Conservation (phyloP, 1,140 invertebrate species). For the Scaptodrosophila lebanonensis region DNA sequence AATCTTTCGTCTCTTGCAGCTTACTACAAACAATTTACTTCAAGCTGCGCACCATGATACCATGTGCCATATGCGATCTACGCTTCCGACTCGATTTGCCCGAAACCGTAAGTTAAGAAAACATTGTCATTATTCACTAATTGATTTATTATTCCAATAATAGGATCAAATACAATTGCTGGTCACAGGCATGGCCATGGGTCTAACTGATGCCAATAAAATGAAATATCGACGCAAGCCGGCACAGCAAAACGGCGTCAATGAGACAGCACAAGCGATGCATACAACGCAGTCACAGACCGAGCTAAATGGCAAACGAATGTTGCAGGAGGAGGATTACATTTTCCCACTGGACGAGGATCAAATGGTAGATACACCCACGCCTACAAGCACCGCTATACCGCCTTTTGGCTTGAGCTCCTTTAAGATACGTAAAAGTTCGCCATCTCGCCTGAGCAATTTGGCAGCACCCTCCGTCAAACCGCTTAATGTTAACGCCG, state of each 20-base stretch:
- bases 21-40: constrained; percentile 88
- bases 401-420: constrained; percentile 63
- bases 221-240: constrained; percentile 68
- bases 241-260: constrained; percentile 48
- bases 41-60: constrained; percentile 89
- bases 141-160: background rate
- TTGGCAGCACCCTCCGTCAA: constrained; percentile 29
- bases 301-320: constrained; percentile 55
- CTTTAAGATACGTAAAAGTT: constrained; percentile 67
- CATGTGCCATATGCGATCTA: constrained; percentile 88
- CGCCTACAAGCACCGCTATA: constrained; percentile 56
- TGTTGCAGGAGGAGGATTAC: constrained; percentile 79
- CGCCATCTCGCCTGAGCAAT: constrained; percentile 50
- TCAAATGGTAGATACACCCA: constrained; percentile 75
- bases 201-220: constrained; percentile 81
- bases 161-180: constrained; percentile 93
- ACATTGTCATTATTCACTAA: background rate
- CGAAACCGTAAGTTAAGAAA: constrained; percentile 79
- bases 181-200: constrained; percentile 85
- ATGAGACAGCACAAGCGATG: constrained; percentile 30
- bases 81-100: constrained; percentile 88
- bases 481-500: constrained; percentile 21
- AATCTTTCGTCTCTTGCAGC: constrained; percentile 17
- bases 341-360: constrained; percentile 87
- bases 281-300: constrained; percentile 43